Evolutionary conservation across 2,113 vertebrate species (phyloP).

Genomic region (Copsychus sechellarum): DNA sequence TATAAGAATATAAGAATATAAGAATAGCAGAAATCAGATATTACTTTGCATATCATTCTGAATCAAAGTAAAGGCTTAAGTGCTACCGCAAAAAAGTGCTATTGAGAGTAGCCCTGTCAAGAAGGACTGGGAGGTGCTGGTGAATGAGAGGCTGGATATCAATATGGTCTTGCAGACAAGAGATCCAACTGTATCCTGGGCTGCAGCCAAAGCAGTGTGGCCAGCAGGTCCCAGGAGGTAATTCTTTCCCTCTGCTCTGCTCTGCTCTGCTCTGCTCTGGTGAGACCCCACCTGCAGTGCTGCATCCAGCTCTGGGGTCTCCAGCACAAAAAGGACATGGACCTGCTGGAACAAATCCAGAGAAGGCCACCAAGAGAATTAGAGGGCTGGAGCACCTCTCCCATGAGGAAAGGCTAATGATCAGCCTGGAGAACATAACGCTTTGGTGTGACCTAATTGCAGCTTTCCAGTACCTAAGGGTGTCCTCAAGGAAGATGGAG

Average conservation of each 20-base stretch:
- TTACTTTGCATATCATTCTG: neutral
- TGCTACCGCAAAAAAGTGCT: neutral
- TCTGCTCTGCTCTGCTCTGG: rapidly evolving
- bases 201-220: neutral
- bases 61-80: neutral
- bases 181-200: neutral
- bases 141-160: neutral
- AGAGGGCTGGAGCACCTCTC: neutral
- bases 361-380: neutral
- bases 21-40: neutral
- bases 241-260: rapidly evolving
- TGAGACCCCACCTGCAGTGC: neutral
- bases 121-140: neutral
- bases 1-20: no score
- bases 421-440: neutral
- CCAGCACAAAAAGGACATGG: neutral
- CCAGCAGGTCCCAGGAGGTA: rapidly evolving
- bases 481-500: neutral
- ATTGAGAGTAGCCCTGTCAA: neutral
- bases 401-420: neutral
- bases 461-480: neutral
- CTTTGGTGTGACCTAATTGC: neutral
- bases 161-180: neutral
- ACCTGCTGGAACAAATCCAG: neutral
- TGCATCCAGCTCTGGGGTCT: neutral